These are phyloP conservation scores for Sturnira hondurensis DNA, from an alignment of 2,113 vertebrate genomes.

Conservation along the genomic window DNA sequence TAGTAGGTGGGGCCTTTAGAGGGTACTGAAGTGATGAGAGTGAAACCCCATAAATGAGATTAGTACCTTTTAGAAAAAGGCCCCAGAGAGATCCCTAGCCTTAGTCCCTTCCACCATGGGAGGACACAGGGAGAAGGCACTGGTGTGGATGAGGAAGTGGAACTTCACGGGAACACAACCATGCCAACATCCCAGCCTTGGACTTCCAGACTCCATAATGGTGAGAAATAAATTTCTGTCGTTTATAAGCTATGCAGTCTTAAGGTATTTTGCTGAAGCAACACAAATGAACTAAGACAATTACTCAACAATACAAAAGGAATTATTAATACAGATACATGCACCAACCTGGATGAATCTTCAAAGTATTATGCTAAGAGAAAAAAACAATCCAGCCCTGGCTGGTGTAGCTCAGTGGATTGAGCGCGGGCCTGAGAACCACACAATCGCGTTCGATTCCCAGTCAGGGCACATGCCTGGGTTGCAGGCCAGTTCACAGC, in stretches of 20 bases:
- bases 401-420: no score
- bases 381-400: neutral
- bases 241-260: neutral
- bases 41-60: neutral
- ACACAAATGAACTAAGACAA: neutral
- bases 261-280: neutral
- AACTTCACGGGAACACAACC: no score
- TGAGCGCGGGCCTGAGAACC: no score
- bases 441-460: no score
- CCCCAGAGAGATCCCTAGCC: neutral
- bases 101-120: neutral
- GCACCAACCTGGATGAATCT: neutral
- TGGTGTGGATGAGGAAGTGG: neutral
- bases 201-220: neutral
- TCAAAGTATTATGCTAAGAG: neutral
- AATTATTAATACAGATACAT: neutral
- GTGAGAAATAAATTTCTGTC: neutral
- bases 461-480: no score
- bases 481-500: no score
- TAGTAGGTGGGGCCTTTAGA: neutral
- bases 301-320: neutral
- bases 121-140: neutral
- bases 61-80: neutral
- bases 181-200: neutral
- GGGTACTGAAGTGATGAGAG: neutral